These are phyloP conservation scores for Rhamnusium bicolor DNA, from an alignment of 2,888 invertebrate genomes.

Conservation along the genomic window DNA sequence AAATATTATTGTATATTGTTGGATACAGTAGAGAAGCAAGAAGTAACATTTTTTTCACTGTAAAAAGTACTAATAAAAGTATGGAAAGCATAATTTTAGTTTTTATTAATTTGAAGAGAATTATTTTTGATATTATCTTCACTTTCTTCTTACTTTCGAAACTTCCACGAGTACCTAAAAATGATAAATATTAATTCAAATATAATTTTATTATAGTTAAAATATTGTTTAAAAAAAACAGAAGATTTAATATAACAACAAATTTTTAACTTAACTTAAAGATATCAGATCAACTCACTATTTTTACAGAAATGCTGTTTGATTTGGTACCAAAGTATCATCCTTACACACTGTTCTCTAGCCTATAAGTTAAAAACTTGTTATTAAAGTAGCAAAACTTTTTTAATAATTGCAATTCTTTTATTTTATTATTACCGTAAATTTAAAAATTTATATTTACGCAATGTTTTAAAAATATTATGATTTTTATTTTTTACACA, in stretches of 20 bases:
- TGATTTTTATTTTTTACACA: too few species aligned
- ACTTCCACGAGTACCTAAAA: conserved; percentile 35
- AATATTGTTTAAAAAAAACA: too few species aligned
- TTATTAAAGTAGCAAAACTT: too few species aligned
- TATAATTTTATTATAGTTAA: not conserved
- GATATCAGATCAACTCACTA: not conserved
- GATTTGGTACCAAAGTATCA: not conserved
- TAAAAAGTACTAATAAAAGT: conserved; percentile 76
- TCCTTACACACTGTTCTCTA: conserved; percentile 11
- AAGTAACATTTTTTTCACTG: conserved; percentile 79
- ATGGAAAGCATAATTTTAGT: conserved; percentile 77
- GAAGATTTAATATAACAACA: conserved; percentile 41
- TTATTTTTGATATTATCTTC: conserved; percentile 41
- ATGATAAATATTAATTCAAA: conserved; percentile 1
- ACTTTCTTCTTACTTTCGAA: conserved; percentile 36
- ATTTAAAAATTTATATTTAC: too few species aligned
- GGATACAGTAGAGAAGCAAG: conserved; percentile 76
- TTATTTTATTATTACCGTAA: too few species aligned
- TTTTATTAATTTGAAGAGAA: conserved; percentile 71
- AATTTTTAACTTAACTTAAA: conserved; percentile 51
- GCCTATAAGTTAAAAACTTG: conserved; percentile 51
- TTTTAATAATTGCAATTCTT: too few species aligned
- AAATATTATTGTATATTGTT: conserved; percentile 43
- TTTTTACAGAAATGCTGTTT: not conserved
- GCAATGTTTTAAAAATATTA: too few species aligned